Evolutionary conservation across 1,140 invertebrate genomes (phyloP).

Genomic region (Coelopa frigida): DNA sequence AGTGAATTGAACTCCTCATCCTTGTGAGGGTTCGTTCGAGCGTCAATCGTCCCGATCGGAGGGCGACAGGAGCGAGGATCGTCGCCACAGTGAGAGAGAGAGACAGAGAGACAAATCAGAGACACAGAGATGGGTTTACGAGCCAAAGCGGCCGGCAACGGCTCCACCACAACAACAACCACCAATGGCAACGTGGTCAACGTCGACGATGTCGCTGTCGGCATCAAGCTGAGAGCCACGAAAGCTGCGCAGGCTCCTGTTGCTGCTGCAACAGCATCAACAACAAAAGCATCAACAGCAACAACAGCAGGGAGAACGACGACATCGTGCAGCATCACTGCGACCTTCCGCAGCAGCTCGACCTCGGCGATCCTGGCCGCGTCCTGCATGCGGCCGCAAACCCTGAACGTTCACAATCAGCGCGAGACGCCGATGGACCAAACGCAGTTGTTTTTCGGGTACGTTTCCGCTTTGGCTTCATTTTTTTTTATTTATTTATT

Average conservation of each 20-base stretch:
- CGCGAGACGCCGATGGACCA: conserved; percentile 39
- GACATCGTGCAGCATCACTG: conserved; percentile 19
- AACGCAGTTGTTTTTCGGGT: conserved; percentile 41
- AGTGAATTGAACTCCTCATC: too few species aligned
- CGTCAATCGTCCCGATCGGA: too few species aligned
- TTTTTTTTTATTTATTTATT: conserved; percentile 8
- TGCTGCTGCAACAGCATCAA: background rate
- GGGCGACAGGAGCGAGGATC: too few species aligned
- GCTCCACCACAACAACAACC: too few species aligned
- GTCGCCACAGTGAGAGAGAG: too few species aligned
- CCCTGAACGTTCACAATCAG: conserved; percentile 36
- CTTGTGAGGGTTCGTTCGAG: too few species aligned
- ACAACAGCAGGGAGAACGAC: conserved; percentile 3
- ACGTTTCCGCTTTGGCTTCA: conserved; percentile 22
- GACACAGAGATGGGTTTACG: too few species aligned
- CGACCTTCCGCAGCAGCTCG: conserved; percentile 32
- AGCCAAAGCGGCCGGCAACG: too few species aligned
- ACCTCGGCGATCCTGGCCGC: conserved; percentile 33
- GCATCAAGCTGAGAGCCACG: background rate
- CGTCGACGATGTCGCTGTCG: background rate
- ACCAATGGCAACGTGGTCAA: background rate
- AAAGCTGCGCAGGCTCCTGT: background rate
- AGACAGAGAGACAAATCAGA: too few species aligned
- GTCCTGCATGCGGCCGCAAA: conserved; percentile 30
- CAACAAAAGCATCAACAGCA: background rate